Evolutionary conservation across 2,113 vertebrate species (phyloP).

Genomic region (Capricornis sumatraensis): DNA sequence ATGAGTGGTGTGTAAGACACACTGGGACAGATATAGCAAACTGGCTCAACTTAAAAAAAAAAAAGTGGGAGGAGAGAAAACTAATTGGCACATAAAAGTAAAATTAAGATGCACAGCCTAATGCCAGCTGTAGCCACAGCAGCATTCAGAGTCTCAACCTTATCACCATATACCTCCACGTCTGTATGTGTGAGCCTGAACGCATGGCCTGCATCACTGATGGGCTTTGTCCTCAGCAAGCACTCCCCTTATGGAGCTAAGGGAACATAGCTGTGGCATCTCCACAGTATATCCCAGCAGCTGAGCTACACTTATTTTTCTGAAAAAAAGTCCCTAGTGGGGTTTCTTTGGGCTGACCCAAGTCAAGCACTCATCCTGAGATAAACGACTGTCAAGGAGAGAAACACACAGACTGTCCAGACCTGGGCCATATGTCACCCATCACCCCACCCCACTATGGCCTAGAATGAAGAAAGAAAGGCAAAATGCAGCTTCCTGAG

Average conservation of each 20-base stretch:
- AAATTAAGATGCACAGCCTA: neutral
- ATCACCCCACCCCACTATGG: no score
- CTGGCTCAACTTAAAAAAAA: neutral
- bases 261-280: neutral
- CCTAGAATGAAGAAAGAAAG: neutral
- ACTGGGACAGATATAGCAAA: neutral
- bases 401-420: neutral
- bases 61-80: neutral
- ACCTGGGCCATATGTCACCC: neutral
- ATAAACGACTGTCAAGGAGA: neutral
- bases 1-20: neutral
- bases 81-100: neutral
- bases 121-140: neutral
- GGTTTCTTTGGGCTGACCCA: neutral
- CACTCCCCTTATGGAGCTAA: neutral
- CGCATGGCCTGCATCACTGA: neutral
- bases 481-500: neutral
- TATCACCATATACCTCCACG: neutral
- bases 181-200: no score
- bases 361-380: neutral
- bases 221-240: neutral
- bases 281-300: neutral
- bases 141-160: neutral
- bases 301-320: neutral
- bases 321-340: neutral